Evolutionary conservation across 2,113 vertebrate species (phyloP).

Genomic region (Charadrius vociferus): DNA sequence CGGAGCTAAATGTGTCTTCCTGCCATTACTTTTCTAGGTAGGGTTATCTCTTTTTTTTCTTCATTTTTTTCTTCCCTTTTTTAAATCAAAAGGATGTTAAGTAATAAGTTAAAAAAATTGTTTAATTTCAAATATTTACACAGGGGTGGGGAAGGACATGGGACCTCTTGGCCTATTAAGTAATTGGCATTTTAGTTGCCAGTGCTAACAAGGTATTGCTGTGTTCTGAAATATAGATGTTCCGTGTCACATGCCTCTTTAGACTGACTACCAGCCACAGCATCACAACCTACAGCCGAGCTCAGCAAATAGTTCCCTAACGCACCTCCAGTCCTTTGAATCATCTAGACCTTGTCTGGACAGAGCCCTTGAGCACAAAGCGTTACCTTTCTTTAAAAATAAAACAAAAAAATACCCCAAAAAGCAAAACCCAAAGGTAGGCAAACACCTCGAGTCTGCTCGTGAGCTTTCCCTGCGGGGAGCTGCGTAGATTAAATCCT

Average conservation of each 20-base stretch:
- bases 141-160: background rate
- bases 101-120: background rate
- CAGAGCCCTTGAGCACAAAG: background rate
- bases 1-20: background rate
- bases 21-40: background rate
- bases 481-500: background rate
- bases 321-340: background rate
- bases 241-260: background rate
- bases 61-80: background rate
- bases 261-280: background rate
- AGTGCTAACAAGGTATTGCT: background rate
- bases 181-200: background rate
- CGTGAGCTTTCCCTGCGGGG: background rate
- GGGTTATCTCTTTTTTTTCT: background rate
- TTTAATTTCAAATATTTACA: background rate
- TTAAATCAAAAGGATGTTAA: background rate
- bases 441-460: background rate
- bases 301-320: background rate
- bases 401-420: background rate
- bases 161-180: background rate
- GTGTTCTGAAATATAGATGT: background rate
- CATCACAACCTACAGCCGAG: background rate
- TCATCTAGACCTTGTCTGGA: background rate
- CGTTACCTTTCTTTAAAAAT: background rate
- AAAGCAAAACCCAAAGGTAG: background rate